A percentile compares a stretch with the other conserved stretches of the same genome.
These are phyloP conservation scores for Mimas tiliae DNA, from an alignment of 2,888 invertebrate genomes.

Conservation along the genomic window DNA sequence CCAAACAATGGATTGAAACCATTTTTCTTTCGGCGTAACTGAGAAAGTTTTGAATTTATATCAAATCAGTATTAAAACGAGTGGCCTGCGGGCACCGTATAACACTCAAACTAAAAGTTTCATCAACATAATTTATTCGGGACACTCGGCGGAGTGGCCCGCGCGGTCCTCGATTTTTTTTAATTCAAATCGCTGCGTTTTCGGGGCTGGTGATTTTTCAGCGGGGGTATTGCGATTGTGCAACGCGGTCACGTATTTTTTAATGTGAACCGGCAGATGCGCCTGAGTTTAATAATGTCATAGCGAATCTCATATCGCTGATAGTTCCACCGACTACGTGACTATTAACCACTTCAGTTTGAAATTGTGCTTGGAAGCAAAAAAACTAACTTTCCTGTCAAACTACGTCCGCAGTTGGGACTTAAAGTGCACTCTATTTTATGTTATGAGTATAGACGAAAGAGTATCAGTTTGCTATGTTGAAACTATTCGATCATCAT, in stretches of 20 bases:
- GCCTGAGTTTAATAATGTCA: conserved; percentile 80
- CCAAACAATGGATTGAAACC: conserved; percentile 16
- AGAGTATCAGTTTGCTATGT: not conserved
- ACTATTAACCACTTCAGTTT: conserved; percentile 37
- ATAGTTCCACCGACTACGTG: conserved; percentile 45
- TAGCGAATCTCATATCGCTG: conserved; percentile 50
- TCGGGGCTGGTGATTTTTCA: conserved; percentile 68
- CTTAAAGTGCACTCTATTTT: conserved; percentile 13
- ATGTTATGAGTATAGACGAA: not conserved
- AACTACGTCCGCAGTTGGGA: conserved; percentile 2
- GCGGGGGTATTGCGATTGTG: conserved; percentile 62
- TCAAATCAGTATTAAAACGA: conserved; percentile 59
- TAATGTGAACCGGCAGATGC: conserved; percentile 74
- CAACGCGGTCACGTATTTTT: conserved; percentile 78
- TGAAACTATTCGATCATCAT: not conserved
- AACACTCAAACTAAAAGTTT: conserved; percentile 73
- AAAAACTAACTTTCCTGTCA: conserved; percentile 19
- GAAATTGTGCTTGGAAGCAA: conserved; percentile 4
- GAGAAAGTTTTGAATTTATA: conserved; percentile 54
- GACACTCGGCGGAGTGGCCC: conserved; percentile 65
- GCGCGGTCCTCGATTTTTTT: conserved; percentile 61
- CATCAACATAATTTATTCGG: conserved; percentile 81
- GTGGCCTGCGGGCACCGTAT: conserved; percentile 49
- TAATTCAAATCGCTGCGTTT: conserved; percentile 69
- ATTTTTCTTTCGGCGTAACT: conserved; percentile 32